Conservation (phyloP, 2,113 vertebrate species). For the Neoarius graeffei region DNA sequence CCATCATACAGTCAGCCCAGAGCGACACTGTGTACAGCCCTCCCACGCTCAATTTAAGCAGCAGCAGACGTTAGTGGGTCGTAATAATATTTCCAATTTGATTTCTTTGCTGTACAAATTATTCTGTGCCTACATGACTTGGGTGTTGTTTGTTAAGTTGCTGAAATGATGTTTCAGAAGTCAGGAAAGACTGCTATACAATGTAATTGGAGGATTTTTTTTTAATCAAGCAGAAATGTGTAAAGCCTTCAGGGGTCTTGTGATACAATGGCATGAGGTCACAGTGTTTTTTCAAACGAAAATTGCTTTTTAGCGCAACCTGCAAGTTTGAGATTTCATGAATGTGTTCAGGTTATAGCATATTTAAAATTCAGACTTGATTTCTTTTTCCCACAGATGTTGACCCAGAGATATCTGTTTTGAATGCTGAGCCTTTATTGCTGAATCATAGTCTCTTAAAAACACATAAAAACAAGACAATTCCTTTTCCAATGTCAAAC, state of each 20-base stretch:
- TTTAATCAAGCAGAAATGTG: neutral
- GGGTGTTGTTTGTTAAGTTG: neutral
- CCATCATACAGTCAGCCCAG: neutral
- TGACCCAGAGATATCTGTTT: neutral
- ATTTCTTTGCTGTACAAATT: neutral
- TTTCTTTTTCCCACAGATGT: neutral
- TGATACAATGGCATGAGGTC: neutral
- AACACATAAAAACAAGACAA: conserved; percentile 1
- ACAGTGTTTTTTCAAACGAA: neutral
- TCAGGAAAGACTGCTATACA: neutral
- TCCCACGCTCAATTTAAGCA: neutral
- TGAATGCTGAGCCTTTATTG: neutral
- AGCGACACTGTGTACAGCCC: neutral
- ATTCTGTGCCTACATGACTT: neutral
- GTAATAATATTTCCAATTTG: neutral
- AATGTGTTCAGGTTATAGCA: neutral
- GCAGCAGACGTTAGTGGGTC: neutral
- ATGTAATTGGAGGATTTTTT: neutral
- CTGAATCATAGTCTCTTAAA: neutral
- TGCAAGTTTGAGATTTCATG: neutral
- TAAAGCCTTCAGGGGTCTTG: neutral
- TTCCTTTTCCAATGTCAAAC: neutral
- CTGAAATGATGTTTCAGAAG: neutral
- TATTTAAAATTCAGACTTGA: neutral
- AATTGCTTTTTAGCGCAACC: neutral